These are phyloP conservation scores for Oconnorella tubifera DNA, from an alignment of 2,888 invertebrate genomes.

Conservation along the genomic window DNA sequence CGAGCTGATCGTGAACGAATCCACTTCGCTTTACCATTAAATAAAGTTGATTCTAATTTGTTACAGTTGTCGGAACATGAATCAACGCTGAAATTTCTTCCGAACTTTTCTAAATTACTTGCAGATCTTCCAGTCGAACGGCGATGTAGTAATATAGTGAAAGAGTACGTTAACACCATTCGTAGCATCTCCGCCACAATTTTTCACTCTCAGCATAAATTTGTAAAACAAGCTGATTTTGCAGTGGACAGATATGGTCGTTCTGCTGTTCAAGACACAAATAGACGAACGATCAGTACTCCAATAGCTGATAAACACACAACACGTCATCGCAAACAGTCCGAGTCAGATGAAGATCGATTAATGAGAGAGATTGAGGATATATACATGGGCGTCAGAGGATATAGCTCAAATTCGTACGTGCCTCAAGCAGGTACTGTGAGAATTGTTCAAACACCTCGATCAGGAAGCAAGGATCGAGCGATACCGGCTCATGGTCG, in stretches of 20 bases:
- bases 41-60: not conserved
- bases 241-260: too few relatives aligned
- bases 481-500: too few relatives aligned
- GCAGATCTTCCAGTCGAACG: too few relatives aligned
- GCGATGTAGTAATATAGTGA: not conserved
- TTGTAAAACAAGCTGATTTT: not conserved
- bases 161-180: not conserved
- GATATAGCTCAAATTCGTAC: not conserved
- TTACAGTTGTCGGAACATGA: not conserved
- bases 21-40: conserved; percentile 7
- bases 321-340: too few relatives aligned
- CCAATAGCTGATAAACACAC: too few relatives aligned
- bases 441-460: too few relatives aligned
- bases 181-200: not conserved
- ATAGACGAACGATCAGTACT: too few relatives aligned
- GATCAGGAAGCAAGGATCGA: too few relatives aligned
- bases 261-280: too few relatives aligned
- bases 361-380: conserved; percentile 12
- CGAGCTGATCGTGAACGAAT: conserved; percentile 4
- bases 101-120: not conserved
- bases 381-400: conserved; percentile 5
- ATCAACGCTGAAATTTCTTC: not conserved
- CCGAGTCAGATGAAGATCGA: conserved; percentile 11
- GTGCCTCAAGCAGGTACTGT: too few relatives aligned
- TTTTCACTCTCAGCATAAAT: not conserved